Conservation (phyloP, 2,888 invertebrate species). For the Coecobrya sp. region DNA sequence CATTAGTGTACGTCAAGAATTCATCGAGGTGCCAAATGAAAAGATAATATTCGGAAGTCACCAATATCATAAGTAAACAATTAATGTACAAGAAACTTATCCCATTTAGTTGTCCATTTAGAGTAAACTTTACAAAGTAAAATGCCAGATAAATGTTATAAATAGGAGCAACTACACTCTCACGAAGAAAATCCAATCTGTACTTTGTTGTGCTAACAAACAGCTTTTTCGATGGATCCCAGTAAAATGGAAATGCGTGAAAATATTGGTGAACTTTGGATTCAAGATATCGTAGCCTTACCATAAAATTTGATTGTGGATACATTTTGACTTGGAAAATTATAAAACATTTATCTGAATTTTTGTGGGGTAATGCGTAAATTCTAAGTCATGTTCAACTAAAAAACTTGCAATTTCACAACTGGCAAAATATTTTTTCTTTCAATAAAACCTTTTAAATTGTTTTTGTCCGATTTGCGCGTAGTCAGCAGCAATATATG, state of each 20-base stretch:
- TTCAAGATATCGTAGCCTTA: neutral
- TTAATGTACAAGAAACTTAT: neutral
- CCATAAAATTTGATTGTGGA: neutral
- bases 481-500: too few relatives aligned
- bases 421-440: too few relatives aligned
- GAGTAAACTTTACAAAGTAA: neutral
- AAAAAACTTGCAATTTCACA: too few relatives aligned
- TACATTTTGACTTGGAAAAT: neutral
- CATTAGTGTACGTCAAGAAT: neutral
- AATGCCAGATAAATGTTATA: neutral
- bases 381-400: neutral
- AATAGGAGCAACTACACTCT: neutral
- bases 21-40: neutral
- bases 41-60: neutral
- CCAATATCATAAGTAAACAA: neutral
- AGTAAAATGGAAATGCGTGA: conserved; percentile 13
- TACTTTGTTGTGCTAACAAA: neutral
- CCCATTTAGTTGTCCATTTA: neutral
- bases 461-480: too few relatives aligned
- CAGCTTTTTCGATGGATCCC: neutral
- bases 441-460: too few relatives aligned
- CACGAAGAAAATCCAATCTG: neutral
- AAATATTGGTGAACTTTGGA: neutral
- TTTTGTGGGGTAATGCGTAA: too few relatives aligned
- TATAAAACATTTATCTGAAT: neutral